Base-by-base conservation (phyloP, 2,113 vertebrate species). In the Microcebus murinus region DNA sequence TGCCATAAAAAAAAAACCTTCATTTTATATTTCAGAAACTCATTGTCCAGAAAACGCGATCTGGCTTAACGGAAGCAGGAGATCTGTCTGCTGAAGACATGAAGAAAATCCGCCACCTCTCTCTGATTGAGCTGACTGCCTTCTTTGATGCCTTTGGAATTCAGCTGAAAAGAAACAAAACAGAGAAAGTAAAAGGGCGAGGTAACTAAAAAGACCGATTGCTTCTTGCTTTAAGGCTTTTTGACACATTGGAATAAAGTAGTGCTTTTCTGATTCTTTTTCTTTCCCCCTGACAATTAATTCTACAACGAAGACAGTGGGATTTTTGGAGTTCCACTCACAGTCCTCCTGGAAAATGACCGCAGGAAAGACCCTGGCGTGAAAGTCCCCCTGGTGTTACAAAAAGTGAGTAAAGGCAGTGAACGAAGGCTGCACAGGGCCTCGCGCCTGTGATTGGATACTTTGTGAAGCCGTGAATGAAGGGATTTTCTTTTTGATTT, bases 361-460 rank as follows among this genome's bases (percentile, higher is more conserved):
- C 99, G 99, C 88, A 99, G 99, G 98, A 99, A 98, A 94, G 97
- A 98, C 93, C 99, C 99, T 29, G 99, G 98, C 84, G 98, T 99
- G 68, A 99, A 99, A 99, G 99, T 99, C 92, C 99, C 99, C 67
- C 98, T 99, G 1, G 99, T 99, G 36, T 99, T 99, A 95, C 99
- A 99, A 97, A 99, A 99, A 98, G 99, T 99, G 97, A 98, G 99
- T 98, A 94, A 34, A 4, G 4, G 14, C 21, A 39, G 27, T 50
- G 12, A 67, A 4, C 2, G 23, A 0, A n/a, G 14, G 0, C 10
- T 23, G 8, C 14, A 8, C 25, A n/a, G 50, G 80, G n/a, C 23
- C 36, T 8, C 27, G 1, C 63, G 27, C 17, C 65, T 55, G 2
- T 27, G 29, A 3, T 21, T 80, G 55, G 50, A n/a, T 77, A 1